Conservation (phyloP, 2,113 vertebrate species). For the Ascaphus truei region DNA sequence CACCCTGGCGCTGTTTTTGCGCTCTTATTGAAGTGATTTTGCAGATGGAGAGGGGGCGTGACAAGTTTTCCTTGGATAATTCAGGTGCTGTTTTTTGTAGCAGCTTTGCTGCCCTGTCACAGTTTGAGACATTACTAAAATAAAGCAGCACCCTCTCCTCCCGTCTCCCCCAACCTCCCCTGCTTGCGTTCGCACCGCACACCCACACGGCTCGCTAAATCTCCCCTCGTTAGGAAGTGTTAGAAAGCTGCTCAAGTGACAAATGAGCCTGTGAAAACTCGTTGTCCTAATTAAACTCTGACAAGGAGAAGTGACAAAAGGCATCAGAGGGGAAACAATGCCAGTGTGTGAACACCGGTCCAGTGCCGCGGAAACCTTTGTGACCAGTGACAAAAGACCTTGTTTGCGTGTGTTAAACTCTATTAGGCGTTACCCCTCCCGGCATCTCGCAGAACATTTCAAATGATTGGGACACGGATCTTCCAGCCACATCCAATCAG, state of each 20-base stretch:
- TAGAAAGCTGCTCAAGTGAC: slow-evolving; percentile 89
- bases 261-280: slow-evolving; percentile 82
- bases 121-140: slow-evolving; percentile 21
- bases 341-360: slow-evolving; percentile 72
- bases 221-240: slow-evolving; percentile 83
- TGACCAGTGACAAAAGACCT: slow-evolving; percentile 82
- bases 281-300: slow-evolving; percentile 93
- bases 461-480: slow-evolving; percentile 29
- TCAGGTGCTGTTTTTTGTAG: background rate
- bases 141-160: slow-evolving; percentile 33
- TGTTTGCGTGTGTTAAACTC: slow-evolving; percentile 85
- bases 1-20: too few species aligned
- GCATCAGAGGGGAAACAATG: slow-evolving; percentile 83
- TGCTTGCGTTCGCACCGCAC: background rate
- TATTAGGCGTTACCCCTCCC: slow-evolving; percentile 76
- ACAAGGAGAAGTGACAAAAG: slow-evolving; percentile 87
- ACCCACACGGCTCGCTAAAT: slow-evolving; percentile 36
- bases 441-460: slow-evolving; percentile 61
- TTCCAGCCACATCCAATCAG: background rate
- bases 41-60: too few species aligned
- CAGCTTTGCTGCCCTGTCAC: background rate
- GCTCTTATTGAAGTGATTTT: too few species aligned
- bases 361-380: slow-evolving; percentile 71
- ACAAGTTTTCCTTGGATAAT: too few species aligned
- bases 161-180: slow-evolving; percentile 4